phyloP scores from a whole-genome alignment of 2,113 vertebrate species.

The Antechinus stuartii region DNA sequence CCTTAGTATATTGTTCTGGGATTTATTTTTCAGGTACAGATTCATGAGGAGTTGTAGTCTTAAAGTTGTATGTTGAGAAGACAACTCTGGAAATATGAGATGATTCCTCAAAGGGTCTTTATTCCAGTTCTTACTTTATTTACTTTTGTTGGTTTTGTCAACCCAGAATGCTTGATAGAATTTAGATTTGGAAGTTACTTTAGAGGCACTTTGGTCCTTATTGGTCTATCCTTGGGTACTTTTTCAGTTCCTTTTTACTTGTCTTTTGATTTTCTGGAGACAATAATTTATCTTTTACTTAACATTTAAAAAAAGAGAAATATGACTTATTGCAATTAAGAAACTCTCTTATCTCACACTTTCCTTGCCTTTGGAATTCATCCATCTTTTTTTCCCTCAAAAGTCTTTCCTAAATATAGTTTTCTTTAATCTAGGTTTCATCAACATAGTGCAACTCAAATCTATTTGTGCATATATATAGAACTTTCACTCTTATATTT shows the following conservation, averaged over 20 bases:
- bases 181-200: not conserved
- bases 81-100: not conserved
- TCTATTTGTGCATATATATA: not conserved
- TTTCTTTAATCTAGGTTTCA: not conserved
- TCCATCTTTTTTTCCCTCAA: not conserved
- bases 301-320: not conserved
- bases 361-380: not conserved
- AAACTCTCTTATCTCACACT: not conserved
- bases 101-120: not conserved
- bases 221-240: not conserved
- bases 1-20: not conserved
- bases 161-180: not conserved
- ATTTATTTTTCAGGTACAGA: not conserved
- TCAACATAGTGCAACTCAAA: not conserved
- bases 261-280: not conserved
- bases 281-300: not conserved
- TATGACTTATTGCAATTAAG: not conserved
- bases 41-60: not conserved
- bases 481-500: not conserved
- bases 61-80: not conserved
- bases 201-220: not conserved
- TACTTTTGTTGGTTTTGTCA: not conserved
- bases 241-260: not conserved
- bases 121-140: not conserved
- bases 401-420: not conserved